phyloP scores from a whole-genome alignment of 2,113 vertebrate species.

The Rhinopomastus cyanomelas region DNA sequence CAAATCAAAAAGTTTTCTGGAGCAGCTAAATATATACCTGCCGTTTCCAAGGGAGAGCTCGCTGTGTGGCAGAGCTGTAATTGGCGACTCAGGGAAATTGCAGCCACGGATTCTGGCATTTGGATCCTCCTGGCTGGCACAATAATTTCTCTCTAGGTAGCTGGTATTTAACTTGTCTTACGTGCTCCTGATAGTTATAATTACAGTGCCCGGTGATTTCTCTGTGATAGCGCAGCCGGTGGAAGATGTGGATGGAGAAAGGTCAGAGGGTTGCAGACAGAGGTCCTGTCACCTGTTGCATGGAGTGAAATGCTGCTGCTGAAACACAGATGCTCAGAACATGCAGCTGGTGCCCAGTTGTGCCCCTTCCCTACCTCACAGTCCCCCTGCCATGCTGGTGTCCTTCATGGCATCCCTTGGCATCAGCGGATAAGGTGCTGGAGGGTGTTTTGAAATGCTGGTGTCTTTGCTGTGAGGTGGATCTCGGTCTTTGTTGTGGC shows the following conservation, averaged over 20 bases:
- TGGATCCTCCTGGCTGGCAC: slow-evolving; percentile 72
- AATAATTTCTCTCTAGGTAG: slow-evolving; percentile 72
- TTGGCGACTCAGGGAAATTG: slow-evolving; percentile 72
- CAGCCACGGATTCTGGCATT: slow-evolving; percentile 70
- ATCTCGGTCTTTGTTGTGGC: fast-evolving
- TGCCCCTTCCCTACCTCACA: neutral
- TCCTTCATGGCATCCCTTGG: neutral
- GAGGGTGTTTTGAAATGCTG: neutral
- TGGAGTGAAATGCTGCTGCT: neutral
- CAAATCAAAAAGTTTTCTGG: slow-evolving; percentile 59
- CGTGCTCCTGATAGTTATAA: slow-evolving; percentile 70
- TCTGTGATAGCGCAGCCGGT: neutral
- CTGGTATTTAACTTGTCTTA: slow-evolving; percentile 78
- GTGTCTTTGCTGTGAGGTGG: neutral
- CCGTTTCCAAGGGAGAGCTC: slow-evolving; percentile 68
- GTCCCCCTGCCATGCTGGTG: fast-evolving
- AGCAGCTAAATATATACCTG: slow-evolving; percentile 72
- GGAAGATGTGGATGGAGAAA: slow-evolving; percentile 19
- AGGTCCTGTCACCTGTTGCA: neutral
- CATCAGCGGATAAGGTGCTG: too few species aligned
- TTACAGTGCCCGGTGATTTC: slow-evolving; percentile 67
- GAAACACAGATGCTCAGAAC: neutral
- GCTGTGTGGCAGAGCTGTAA: slow-evolving; percentile 62
- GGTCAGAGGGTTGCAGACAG: neutral
- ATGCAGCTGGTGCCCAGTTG: fast-evolving